Evolutionary conservation across 2,113 vertebrate genomes (phyloP).

Genomic region (Nibea albiflora): DNA sequence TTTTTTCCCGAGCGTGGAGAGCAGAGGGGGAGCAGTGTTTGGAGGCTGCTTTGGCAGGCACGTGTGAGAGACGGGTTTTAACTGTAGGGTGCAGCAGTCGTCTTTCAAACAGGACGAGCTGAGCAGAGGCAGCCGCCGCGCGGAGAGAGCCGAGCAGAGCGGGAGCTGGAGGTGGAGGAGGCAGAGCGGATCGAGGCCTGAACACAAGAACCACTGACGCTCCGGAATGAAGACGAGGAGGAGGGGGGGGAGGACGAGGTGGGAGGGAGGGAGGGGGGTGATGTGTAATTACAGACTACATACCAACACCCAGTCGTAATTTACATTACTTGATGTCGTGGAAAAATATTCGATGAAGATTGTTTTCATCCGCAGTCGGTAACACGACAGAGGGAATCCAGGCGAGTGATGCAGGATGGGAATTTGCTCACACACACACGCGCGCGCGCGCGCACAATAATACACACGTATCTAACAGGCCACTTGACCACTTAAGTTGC

Average conservation of each 20-base stretch:
- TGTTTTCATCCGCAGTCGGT: constrained; percentile 61
- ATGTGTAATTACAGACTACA: constrained; percentile 80
- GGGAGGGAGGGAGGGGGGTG: constrained; percentile 1
- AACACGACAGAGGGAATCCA: constrained; percentile 44
- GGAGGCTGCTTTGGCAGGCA: constrained; percentile 40
- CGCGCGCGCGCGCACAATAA: constrained; percentile 13
- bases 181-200: constrained; percentile 40
- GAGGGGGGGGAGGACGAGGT: constrained; percentile 7
- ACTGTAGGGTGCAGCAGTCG: constrained; percentile 99
- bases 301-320: constrained; percentile 71
- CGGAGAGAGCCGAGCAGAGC: constrained; percentile 30
- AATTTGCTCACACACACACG: constrained; percentile 9
- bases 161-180: constrained; percentile 45
- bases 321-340: constrained; percentile 73
- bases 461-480: constrained; percentile 31
- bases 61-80: constrained; percentile 88
- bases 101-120: constrained; percentile 88
- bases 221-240: constrained; percentile 39
- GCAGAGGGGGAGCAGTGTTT: constrained; percentile 23
- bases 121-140: constrained; percentile 44
- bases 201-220: constrained; percentile 38
- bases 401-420: constrained; percentile 22
- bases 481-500: constrained; percentile 64
- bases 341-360: constrained; percentile 72
- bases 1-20: neutral